Conservation (phyloP, 2,797 vertebrate species). For the Myotis vivesi region DNA sequence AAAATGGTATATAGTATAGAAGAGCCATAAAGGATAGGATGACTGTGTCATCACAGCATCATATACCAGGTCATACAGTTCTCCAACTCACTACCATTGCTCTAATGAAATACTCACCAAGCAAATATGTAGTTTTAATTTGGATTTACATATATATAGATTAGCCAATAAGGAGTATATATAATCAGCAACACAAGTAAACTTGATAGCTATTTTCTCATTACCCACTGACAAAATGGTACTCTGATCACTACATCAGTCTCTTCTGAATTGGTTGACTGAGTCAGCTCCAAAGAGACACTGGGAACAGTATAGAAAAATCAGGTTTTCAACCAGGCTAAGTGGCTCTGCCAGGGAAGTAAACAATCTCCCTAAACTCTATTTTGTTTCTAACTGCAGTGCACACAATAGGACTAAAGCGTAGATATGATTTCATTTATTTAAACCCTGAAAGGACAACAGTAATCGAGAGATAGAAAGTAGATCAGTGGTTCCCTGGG, state of each 20-base stretch:
- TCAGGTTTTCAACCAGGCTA: not conserved
- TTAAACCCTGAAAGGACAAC: not conserved
- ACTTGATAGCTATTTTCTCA: not conserved
- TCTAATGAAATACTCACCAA: not conserved
- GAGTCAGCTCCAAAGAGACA: not conserved
- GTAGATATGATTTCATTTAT: not conserved
- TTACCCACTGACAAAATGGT: not conserved
- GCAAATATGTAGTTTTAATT: not conserved
- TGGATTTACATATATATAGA: not conserved
- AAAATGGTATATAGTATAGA: not conserved
- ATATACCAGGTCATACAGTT: not conserved
- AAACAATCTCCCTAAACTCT: not conserved
- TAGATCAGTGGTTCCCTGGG: not conserved
- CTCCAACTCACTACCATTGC: not conserved
- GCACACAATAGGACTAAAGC: not conserved
- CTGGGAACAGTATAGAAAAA: not conserved
- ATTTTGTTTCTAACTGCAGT: not conserved
- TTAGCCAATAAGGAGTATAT: not conserved
- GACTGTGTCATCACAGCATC: not conserved
- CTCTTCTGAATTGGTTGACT: not conserved
- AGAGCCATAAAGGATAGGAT: not conserved
- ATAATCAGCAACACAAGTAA: not conserved
- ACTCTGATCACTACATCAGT: not conserved
- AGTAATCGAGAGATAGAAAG: not conserved
- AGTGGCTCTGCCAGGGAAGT: not conserved